Conservation (phyloP, 2,797 vertebrate species). For the Orestias chungarensis region DNA sequence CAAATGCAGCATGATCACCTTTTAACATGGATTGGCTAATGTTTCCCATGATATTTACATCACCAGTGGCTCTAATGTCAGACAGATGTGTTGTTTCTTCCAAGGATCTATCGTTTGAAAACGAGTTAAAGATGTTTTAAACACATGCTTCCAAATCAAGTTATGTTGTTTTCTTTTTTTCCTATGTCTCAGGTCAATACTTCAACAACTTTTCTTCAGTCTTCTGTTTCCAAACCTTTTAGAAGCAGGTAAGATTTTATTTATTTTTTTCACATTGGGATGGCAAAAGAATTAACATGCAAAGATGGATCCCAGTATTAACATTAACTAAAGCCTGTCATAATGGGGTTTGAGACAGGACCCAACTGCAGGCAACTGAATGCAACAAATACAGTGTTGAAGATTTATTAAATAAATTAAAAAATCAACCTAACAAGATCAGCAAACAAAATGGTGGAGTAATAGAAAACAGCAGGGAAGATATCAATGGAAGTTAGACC, state of each 20-base stretch:
- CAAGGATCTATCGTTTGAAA: conserved; percentile 22
- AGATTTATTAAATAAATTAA: too few relatives aligned
- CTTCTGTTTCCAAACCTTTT: conserved; percentile 88
- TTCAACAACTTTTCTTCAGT: conserved; percentile 91
- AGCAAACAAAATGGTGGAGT: too few relatives aligned
- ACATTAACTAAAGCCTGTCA: too few relatives aligned
- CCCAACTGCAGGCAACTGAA: too few relatives aligned
- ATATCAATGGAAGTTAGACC: too few relatives aligned
- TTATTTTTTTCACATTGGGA: not conserved
- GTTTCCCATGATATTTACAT: conserved; percentile 46
- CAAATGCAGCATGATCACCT: conserved; percentile 27
- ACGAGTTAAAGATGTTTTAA: conserved; percentile 28
- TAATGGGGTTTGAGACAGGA: too few relatives aligned
- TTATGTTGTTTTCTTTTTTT: conserved; percentile 18
- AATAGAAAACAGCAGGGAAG: too few relatives aligned
- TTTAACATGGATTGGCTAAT: conserved; percentile 38
- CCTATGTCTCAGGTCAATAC: conserved; percentile 85
- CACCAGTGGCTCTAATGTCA: conserved; percentile 18
- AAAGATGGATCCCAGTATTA: too few relatives aligned
- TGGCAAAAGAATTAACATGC: not conserved
- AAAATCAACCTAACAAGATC: too few relatives aligned
- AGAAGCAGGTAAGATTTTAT: conserved; percentile 88
- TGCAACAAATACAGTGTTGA: too few relatives aligned
- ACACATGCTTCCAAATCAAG: conserved; percentile 26
- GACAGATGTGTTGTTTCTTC: conserved; percentile 37